These are phyloP conservation scores for Archaeoteleia sp. DNA, from an alignment of 2,888 invertebrate species.

Conservation along the genomic window DNA sequence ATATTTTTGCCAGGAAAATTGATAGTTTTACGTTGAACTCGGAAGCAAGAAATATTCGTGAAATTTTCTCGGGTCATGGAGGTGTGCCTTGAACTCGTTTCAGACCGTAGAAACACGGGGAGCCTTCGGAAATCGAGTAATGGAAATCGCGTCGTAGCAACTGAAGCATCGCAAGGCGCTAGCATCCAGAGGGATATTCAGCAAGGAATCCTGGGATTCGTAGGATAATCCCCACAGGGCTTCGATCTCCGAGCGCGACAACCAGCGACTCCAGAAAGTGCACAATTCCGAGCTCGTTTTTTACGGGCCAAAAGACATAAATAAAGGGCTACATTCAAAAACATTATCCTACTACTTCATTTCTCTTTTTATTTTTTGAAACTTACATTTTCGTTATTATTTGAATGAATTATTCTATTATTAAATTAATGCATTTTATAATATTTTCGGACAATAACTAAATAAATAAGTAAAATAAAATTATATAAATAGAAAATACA, in stretches of 20 bases:
- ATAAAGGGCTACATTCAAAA: conserved; percentile 39
- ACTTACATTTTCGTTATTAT: too few species aligned
- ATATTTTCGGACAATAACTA: conserved; percentile 1
- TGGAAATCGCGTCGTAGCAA: conserved; percentile 68
- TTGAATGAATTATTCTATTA: neutral
- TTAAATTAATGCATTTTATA: too few species aligned
- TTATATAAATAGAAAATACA: too few species aligned
- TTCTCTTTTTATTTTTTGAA: conserved; percentile 5
- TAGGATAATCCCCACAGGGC: conserved; percentile 63
- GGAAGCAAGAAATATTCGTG: conserved; percentile 23
- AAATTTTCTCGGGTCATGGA: conserved; percentile 22
- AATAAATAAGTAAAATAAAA: too few species aligned
- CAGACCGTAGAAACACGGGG: conserved; percentile 47
- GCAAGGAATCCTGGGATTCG: conserved; percentile 58
- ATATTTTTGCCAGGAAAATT: conserved; percentile 9
- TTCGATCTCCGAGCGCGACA: conserved; percentile 58
- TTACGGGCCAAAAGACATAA: conserved; percentile 37
- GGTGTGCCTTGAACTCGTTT: conserved; percentile 38
- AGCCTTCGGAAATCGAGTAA: conserved; percentile 68
- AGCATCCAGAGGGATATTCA: conserved; percentile 54
- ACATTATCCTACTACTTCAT: conserved; percentile 25
- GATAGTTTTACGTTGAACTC: conserved; percentile 11
- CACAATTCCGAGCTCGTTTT: conserved; percentile 33
- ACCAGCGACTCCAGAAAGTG: conserved; percentile 43
- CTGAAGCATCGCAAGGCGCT: conserved; percentile 60